Percentiles rank a stretch among this genome's conserved stretches.
Evolutionary conservation across 2,797 vertebrate species (phyloP).

Genomic region (Telmatherina bonti): DNA sequence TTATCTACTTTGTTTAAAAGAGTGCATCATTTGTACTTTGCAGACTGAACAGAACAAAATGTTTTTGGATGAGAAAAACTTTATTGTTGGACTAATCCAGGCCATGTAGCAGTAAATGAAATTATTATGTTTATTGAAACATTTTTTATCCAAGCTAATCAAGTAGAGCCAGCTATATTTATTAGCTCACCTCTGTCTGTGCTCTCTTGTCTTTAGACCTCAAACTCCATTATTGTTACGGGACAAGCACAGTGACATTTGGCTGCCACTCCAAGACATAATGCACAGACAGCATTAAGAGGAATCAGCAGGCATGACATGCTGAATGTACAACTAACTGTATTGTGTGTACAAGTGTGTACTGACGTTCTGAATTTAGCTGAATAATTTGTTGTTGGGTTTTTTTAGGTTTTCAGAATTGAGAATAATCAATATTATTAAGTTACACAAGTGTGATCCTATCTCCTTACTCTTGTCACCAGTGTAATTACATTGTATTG

Average conservation of each 20-base stretch:
- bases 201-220: slow-evolving; percentile 63
- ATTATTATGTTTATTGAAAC: slow-evolving; percentile 42
- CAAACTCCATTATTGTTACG: slow-evolving; percentile 68
- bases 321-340: slow-evolving; percentile 23
- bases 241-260: slow-evolving; percentile 54
- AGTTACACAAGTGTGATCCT: neutral
- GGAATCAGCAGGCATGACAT: slow-evolving; percentile 29
- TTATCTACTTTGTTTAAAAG: slow-evolving; percentile 1
- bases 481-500: neutral
- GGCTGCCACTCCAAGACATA: slow-evolving; percentile 48
- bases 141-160: slow-evolving; percentile 57
- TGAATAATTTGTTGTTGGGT: neutral
- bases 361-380: slow-evolving; percentile 29
- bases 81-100: slow-evolving; percentile 4
- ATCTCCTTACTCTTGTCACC: neutral
- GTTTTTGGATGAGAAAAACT: neutral
- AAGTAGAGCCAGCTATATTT: slow-evolving; percentile 45
- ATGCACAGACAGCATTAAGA: slow-evolving; percentile 42
- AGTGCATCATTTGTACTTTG: neutral
- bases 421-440: neutral
- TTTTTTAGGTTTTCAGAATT: neutral
- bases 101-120: neutral
- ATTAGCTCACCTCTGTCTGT: slow-evolving; percentile 49
- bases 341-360: slow-evolving; percentile 18
- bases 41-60: neutral